Base-by-base conservation (phyloP, 1,140 invertebrate species). In the Fopius arisanus region DNA sequence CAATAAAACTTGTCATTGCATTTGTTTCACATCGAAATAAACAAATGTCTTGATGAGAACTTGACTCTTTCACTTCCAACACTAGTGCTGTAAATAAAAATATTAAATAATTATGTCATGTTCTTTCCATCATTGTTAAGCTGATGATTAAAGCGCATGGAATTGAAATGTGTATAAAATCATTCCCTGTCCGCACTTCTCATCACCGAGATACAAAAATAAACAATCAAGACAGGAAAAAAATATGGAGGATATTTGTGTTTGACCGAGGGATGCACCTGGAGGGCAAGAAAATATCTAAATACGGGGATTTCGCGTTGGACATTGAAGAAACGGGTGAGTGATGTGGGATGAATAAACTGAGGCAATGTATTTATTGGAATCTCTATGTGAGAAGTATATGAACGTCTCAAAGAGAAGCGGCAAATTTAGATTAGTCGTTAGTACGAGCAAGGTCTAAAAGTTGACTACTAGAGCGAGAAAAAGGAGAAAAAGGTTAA, bases 401-500 rank as follows among this genome's bases (percentile, higher is more conserved):
- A 37, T 10, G 9, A 12, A 12, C 33, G 7, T 10, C 33, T 3
- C 12, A 1, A 37, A 37, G 7, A 37, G 33, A 37, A 7, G 33
- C 3, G 31, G 33, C 33, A 5, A 37, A 37, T 37, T 37, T 37
- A n/a, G n/a, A n/a, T n/a, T n/a, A n/a, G n/a, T n/a, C n/a, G n/a
- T n/a, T n/a, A n/a, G 7, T 37, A 2, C 3, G 12, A 10, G 33
- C 33, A 37, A 37, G 33, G 33, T 7, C 33, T 37, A 37, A 12
- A 37, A 10, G 7, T 37, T 3, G 71, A 73, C 48, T 72, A 75
- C 41, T 48, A 73, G 26, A 67, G 66, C 66, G 31, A 73, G 41
- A 29, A 37, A n/a, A 28, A 67, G n/a, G n/a, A n/a, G n/a, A 37
- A 51, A 75, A 72, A 75, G 48, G 67, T 75, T 23, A 74, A 78